Percentiles rank a stretch among this genome's conserved stretches.
Conservation (phyloP, 2,888 invertebrate species). For the Lithophane socia region DNA sequence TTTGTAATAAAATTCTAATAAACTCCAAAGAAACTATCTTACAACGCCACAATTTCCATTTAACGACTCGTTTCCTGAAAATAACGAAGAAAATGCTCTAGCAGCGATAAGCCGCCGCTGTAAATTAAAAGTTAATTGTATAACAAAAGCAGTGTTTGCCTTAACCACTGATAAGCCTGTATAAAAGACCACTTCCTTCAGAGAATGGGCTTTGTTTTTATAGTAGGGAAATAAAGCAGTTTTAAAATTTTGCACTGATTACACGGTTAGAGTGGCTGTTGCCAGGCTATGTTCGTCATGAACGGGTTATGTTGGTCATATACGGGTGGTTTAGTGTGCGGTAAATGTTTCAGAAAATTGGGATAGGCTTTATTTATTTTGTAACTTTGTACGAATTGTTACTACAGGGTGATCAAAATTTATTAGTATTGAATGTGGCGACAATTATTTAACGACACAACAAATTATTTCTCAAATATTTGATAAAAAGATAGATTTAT, state of each 20-base stretch:
- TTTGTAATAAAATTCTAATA: slow-evolving; percentile 34
- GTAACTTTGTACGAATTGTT: neutral
- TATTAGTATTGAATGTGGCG: neutral
- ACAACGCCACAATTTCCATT: slow-evolving; percentile 59
- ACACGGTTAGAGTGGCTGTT: slow-evolving; percentile 24
- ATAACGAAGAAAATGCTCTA: slow-evolving; percentile 73
- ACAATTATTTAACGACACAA: neutral
- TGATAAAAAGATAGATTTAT: neutral
- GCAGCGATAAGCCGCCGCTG: slow-evolving; percentile 71
- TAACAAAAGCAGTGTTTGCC: slow-evolving; percentile 78
- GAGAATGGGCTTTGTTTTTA: slow-evolving; percentile 69
- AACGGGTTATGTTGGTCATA: neutral
- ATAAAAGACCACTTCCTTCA: slow-evolving; percentile 72
- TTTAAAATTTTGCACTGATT: slow-evolving; percentile 68
- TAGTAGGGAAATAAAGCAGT: slow-evolving; percentile 50
- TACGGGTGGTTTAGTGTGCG: neutral
- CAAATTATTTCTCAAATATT: too few species aligned
- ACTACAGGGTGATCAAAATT: neutral
- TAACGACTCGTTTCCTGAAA: slow-evolving; percentile 74
- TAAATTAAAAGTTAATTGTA: slow-evolving; percentile 83
- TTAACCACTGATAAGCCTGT: slow-evolving; percentile 75
- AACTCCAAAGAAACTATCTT: slow-evolving; percentile 41
- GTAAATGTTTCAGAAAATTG: neutral
- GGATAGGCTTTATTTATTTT: neutral
- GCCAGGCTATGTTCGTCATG: slow-evolving; percentile 34